Evolutionary conservation across 2,113 vertebrate species (phyloP).

Genomic region (Carollia perspicillata): DNA sequence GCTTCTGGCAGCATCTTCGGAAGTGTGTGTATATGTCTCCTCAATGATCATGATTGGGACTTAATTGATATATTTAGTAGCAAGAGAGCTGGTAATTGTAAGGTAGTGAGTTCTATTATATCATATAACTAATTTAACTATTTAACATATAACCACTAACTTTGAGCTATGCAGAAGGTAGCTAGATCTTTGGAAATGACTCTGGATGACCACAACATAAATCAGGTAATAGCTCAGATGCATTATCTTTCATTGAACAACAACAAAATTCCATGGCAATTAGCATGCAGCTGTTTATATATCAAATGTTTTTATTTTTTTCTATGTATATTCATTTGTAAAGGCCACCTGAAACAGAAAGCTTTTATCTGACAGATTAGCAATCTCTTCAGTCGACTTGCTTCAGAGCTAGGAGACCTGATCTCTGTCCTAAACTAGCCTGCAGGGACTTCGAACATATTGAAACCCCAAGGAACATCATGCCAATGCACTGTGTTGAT

Average conservation of each 20-base stretch:
- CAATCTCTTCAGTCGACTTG: not conserved
- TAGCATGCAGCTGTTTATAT: not conserved
- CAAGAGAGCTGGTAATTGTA: not conserved
- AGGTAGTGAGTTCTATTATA: not conserved
- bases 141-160: not conserved
- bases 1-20: not conserved
- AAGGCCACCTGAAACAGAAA: not conserved
- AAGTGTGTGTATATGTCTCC: not conserved
- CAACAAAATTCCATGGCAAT: not conserved
- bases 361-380: not conserved
- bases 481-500: not conserved
- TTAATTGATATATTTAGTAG: not conserved
- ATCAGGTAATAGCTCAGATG: not conserved
- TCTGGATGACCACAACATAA: not conserved
- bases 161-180: not conserved
- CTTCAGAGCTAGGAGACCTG: not conserved
- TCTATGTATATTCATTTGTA: not conserved
- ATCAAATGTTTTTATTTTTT: not conserved
- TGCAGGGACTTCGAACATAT: not conserved
- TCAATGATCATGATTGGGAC: not conserved
- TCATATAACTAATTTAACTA: not conserved
- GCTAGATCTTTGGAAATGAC: not conserved
- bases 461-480: not conserved
- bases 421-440: not conserved
- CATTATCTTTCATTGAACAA: not conserved